These are phyloP conservation scores for Calephelis nemesis DNA, from an alignment of 1,140 invertebrate species.

Conservation along the genomic window DNA sequence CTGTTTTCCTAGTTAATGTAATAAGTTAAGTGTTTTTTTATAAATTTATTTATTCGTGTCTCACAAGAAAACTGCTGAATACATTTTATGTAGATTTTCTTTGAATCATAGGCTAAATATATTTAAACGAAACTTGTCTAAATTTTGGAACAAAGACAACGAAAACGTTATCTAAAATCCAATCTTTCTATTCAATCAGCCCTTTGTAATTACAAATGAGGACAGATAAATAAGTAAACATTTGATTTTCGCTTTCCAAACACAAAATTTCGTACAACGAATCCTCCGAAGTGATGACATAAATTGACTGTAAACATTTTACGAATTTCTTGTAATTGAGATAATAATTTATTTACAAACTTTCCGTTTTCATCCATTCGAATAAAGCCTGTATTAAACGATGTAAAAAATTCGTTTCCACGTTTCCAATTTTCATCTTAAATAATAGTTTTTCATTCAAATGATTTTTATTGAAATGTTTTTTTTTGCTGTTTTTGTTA, in stretches of 20 bases:
- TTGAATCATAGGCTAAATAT: no score
- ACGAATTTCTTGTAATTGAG: conserved; percentile 6
- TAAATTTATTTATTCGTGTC: no score
- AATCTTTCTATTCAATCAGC: conserved; percentile 1
- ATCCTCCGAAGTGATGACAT: conserved; percentile 7
- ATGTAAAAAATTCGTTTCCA: background rate
- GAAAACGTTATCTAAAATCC: background rate
- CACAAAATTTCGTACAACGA: conserved; percentile 13
- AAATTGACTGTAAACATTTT: conserved; percentile 16
- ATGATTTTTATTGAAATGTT: background rate
- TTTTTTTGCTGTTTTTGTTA: no score
- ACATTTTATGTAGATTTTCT: no score
- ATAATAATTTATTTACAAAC: conserved; percentile 18
- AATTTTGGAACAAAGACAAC: background rate
- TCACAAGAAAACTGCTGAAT: no score
- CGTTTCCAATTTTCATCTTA: background rate
- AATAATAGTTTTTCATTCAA: background rate
- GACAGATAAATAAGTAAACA: conserved; percentile 12
- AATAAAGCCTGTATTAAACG: conserved; percentile 1
- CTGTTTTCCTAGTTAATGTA: no score
- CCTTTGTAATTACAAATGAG: conserved; percentile 3
- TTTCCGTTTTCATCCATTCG: conserved; percentile 5
- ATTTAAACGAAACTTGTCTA: background rate
- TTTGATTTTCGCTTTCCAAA: conserved; percentile 8
- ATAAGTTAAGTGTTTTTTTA: no score